A percentile compares a stretch with the other conserved stretches of the same genome.
phyloP scores from a whole-genome alignment of 2,113 vertebrate genomes.

The Baryphthengus martii region DNA sequence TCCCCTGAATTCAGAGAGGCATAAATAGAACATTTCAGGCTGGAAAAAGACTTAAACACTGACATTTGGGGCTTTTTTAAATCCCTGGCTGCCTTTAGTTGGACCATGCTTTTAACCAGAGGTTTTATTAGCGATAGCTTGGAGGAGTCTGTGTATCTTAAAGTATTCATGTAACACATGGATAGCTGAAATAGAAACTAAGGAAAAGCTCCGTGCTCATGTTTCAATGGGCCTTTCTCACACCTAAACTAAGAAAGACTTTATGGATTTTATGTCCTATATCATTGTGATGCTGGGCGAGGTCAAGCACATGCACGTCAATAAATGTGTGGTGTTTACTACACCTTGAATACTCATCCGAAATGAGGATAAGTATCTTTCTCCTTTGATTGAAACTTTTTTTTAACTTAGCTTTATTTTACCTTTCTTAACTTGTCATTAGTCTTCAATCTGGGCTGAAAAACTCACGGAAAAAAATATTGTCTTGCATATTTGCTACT shows the following conservation, averaged over 20 bases:
- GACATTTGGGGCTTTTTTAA: not conserved
- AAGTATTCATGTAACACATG: not conserved
- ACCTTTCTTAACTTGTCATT: not conserved
- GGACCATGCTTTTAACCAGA: not conserved
- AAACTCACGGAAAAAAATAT: not conserved
- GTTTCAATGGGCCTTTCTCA: not conserved
- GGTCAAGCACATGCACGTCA: not conserved
- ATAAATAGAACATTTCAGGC: not conserved
- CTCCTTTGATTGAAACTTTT: not conserved
- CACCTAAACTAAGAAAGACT: not conserved
- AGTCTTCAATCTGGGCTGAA: not conserved
- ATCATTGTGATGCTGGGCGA: not conserved
- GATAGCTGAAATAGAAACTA: not conserved
- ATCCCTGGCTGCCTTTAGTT: not conserved
- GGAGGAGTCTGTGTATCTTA: not conserved
- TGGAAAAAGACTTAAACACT: not conserved
- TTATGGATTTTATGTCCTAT: not conserved
- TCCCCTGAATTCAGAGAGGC: not conserved
- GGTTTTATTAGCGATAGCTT: not conserved
- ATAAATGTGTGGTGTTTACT: not conserved
- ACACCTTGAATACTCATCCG: not conserved
- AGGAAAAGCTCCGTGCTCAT: not conserved
- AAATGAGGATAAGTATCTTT: not conserved
- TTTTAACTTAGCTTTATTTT: not conserved
- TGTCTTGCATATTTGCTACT: not conserved